Conservation (phyloP, 2,113 vertebrate species). For the Eurystomus gularis region DNA sequence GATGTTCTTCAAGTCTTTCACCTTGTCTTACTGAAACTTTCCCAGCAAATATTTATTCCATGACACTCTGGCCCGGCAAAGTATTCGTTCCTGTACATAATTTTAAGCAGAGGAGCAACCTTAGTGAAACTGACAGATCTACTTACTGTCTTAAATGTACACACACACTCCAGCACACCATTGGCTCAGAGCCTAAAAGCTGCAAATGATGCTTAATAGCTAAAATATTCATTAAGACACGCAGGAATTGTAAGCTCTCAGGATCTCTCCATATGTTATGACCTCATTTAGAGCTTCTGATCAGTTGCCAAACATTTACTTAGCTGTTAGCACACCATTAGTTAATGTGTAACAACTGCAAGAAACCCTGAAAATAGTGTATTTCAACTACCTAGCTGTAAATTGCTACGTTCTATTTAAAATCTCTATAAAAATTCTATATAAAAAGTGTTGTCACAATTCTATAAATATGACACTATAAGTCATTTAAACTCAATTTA, state of each 20-base stretch:
- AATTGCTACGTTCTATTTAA: not conserved
- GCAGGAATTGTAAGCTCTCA: not conserved
- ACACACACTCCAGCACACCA: not conserved
- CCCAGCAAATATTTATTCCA: not conserved
- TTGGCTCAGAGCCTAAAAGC: not conserved
- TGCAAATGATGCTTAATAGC: not conserved
- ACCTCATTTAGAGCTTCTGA: constrained; percentile 23
- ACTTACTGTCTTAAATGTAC: not conserved
- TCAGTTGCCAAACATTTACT: constrained; percentile 54
- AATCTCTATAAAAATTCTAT: not conserved
- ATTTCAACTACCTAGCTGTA: not conserved
- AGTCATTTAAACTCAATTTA: not conserved
- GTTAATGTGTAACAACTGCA: constrained; percentile 54
- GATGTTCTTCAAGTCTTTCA: not conserved
- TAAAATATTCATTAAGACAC: not conserved
- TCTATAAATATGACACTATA: not conserved
- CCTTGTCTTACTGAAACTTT: not conserved
- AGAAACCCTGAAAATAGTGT: not conserved
- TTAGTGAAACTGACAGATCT: not conserved
- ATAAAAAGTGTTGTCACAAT: not conserved
- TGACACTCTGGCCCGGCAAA: not conserved
- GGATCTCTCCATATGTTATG: not conserved
- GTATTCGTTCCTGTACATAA: not conserved
- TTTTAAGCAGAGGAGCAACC: not conserved
- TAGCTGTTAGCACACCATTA: constrained; percentile 1